Evolutionary conservation across 2,113 vertebrate genomes (phyloP).

Genomic region (Apteryx mantelli): DNA sequence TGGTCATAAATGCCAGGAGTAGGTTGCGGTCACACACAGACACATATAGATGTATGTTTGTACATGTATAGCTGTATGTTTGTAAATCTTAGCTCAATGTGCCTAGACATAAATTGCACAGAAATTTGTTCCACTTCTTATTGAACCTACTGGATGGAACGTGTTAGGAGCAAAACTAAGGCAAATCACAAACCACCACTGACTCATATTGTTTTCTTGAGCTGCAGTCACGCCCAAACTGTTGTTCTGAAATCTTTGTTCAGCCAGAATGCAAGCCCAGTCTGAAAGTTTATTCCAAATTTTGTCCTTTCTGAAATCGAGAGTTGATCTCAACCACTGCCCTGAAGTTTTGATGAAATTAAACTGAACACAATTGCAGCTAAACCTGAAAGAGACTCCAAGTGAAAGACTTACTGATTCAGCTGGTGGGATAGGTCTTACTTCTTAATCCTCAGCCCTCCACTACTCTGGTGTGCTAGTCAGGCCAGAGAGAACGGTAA

Average conservation of each 20-base stretch:
- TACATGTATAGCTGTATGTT: not conserved
- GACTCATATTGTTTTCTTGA: not conserved
- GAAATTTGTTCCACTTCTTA: not conserved
- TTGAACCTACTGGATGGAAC: not conserved
- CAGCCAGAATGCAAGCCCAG: not conserved
- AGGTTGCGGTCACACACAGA: not conserved
- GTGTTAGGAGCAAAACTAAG: not conserved
- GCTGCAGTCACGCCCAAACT: not conserved
- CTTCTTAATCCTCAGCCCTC: not conserved
- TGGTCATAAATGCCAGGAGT: not conserved
- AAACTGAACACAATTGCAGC: not conserved
- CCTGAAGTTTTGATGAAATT: not conserved
- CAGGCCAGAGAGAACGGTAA: not conserved
- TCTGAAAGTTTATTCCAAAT: not conserved
- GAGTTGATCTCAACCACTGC: not conserved
- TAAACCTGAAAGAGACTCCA: not conserved
- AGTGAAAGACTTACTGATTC: not conserved
- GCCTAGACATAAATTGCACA: not conserved
- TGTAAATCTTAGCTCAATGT: not conserved
- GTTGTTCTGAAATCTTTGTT: not conserved
- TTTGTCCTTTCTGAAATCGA: not conserved
- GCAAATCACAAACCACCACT: not conserved
- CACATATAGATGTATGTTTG: too few relatives aligned
- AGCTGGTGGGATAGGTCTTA: not conserved
- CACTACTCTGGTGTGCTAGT: not conserved